Base-by-base conservation (phyloP, 2,888 invertebrate genomes). In the Incurvaria masculella region DNA sequence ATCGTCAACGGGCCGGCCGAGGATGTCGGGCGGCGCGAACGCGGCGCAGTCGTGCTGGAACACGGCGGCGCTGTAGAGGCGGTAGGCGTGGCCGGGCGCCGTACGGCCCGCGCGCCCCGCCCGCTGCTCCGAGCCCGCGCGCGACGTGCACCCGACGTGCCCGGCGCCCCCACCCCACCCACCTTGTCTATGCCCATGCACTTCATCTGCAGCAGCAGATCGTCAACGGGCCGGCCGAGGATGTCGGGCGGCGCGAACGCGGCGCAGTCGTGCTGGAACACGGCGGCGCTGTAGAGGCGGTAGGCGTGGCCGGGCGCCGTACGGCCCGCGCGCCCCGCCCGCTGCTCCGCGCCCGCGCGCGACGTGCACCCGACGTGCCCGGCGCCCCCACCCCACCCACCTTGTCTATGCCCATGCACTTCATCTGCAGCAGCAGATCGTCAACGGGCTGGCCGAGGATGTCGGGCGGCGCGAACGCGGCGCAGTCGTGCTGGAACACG, bases 41-140 rank as follows among this genome's bases (percentile, higher is more conserved):
- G 84, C 79, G 21, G 82, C 81, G 61, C 97, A 94, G 44, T 88
- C 85, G 67, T 97, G 91, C 55, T 91, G 91, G 69, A 87, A 98
- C 3, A 99, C 90, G 0, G 98, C 96, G 21, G 95, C 94, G 14
- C 97, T 97, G 75, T 73, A 95, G 61, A 82, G 61, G 57, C 94
- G 81, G 72, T 96, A 97, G 60, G 94, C 94, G 70, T 98, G 97
- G 0, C 99, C 99, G 0, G 96, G 87, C 4, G 86, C 87, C 2
- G 86, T 85, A 56, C 97, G 83, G 0, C 97, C 99, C 42, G 98
- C 97, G 54, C 99, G 83, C 11, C 96, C 96, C 3, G 94, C 88
- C 46, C 99, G 81, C 70, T 99, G 99, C 65, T 91, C 88, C 1
- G 97, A 97, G 2, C 94, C 91, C 0, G 99, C 98, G 69, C 97